Evolutionary conservation across 2,797 vertebrate species (phyloP), one percentile per base, ranked within the genome.

Genomic region (Synaphobranchus kaupii): DNA sequence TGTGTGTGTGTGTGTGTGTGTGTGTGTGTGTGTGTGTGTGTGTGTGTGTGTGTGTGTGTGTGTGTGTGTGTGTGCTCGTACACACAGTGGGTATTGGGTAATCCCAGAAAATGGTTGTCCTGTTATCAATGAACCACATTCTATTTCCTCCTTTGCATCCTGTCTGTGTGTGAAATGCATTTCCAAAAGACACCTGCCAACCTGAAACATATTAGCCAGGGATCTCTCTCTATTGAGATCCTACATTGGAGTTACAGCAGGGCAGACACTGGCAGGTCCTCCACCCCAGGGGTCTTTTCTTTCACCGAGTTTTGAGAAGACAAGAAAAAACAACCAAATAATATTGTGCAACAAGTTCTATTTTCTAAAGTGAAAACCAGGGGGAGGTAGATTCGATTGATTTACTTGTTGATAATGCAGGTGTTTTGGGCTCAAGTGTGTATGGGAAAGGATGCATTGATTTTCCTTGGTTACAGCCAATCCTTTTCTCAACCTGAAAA

Each of bases 231-330:
- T 88, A 20, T 47, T 86, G 52, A 28, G 50, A 52, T 71, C 87
- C 86, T 25, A 52, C 68, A 4, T 85, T 89, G 90, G 88, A 88
- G 90, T 92, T 81, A 56, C 34, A 88, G 89, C 89, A 90, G 71
- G 85, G 71, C 68, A 12, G 68, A 34, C 66, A 39, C 54, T 88
- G 84, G 58, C 83, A 90, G 66, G 48, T 58, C 68, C 39, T 68
- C 80, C 56, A 84, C 31, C 20, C 78, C 82, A 81, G 47, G 47
- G 20, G 20, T 85, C 15, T 28, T 78, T 44, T 44, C 7, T 54
- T 34, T 48, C 22, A 13, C 39, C 81, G 76, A 39, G 25, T 44
- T 15, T 48, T 83, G 80, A 83, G 80, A 39, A 71, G 60, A 58
- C 39, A 47, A n/a, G 56, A 47, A 48, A 54, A 50, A 83, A 25